Base-by-base conservation (phyloP, 2,888 invertebrate genomes). In the Bombyx huttoni region DNA sequence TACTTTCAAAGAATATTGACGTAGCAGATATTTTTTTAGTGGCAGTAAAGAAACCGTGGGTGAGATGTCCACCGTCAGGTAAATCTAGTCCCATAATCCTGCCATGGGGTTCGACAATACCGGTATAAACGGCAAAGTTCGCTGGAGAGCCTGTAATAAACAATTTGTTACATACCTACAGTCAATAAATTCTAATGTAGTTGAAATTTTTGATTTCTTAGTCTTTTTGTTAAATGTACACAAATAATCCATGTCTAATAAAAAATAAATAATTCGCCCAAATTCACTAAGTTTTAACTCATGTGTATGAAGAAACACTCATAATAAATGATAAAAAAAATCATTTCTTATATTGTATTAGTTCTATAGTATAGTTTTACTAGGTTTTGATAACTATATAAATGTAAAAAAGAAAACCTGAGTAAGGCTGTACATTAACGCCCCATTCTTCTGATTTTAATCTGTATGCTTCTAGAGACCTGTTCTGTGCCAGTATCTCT, bases 1-100 rank as follows among this genome's bases (percentile, higher is more conserved):
- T n/a, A n/a, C 98, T 98, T 88, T 99, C 98, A 77, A 99, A 99
- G 89, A 97, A 99, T 56, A 98, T 94, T 0, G 98, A 98, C 0
- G 98, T 98, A 8, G 98, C 98, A 0, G 98, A 99, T 55, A 99
- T 96, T 81, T 95, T 96, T 78, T 96, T 98, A 8, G 89, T 93
- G 8, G 93, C 89, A 0, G 98, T 98, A 88, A 96, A 96, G 81
- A 98, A 98, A 34, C 94, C 94, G 64, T 97, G 97, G 7, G 96
- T 96, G 58, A 97, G 91, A 85, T 99, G 99, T 0, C 99, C 99
- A 61, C 99, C 99, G 75, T 99, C 98, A 1, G 98, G 98, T 54
- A 99, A 88, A 82, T 99, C 98, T 51, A 99, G 84, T 0, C 97
- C 96, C 99, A 99, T 99, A 65, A 99, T 98, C 54, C 98, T 91